Percentiles rank a stretch among this genome's conserved stretches.
phyloP scores from a whole-genome alignment of 2,888 invertebrate genomes.

The Tipula lateralis region DNA sequence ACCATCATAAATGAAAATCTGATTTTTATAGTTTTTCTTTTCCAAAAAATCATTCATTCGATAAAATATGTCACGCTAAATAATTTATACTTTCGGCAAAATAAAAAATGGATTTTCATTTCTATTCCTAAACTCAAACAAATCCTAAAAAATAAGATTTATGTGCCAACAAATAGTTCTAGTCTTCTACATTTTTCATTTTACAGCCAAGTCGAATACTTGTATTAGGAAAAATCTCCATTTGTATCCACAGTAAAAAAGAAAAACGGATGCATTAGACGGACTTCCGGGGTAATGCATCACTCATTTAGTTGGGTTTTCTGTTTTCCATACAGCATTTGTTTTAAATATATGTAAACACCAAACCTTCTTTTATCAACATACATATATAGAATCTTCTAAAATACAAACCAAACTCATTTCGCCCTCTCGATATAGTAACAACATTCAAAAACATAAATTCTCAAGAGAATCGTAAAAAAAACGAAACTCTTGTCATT shows the following conservation, averaged over 20 bases:
- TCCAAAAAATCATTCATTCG: background rate
- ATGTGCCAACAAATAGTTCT: background rate
- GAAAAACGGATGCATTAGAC: constrained; percentile 25
- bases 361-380: no score
- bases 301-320: background rate
- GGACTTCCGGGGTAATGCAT: constrained; percentile 27
- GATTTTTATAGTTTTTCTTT: background rate
- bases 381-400: background rate
- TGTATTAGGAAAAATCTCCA: background rate
- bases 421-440: background rate
- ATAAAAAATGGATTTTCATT: background rate
- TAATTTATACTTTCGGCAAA: constrained; percentile 2
- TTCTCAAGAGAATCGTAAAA: constrained; percentile 7
- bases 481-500: background rate
- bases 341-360: background rate
- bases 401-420: background rate
- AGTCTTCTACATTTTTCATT: background rate
- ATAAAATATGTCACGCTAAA: constrained; percentile 11
- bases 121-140: background rate
- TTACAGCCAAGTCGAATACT: background rate
- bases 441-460: background rate
- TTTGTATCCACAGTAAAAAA: no score
- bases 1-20: background rate
- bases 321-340: background rate
- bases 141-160: background rate